Percentiles rank a stretch among this genome's conserved stretches.
phyloP scores from a whole-genome alignment of 1,140 invertebrate species.

The Lineus longissimus region DNA sequence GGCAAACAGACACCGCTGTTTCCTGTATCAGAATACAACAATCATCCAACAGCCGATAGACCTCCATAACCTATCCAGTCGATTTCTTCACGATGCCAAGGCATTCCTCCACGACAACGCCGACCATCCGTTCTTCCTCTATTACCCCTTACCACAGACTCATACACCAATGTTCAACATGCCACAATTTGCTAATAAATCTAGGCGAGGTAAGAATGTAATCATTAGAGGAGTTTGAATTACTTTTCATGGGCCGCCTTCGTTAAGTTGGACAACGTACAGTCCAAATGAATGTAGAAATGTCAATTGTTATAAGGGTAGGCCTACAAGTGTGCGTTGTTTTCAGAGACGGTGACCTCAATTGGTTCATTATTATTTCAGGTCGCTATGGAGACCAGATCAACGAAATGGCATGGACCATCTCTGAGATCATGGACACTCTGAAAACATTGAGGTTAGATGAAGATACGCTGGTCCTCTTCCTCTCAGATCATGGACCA shows the following conservation, averaged over 20 bases:
- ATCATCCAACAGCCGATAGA: slow-evolving; percentile 45
- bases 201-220: slow-evolving; percentile 26
- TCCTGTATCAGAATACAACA: slow-evolving; percentile 41
- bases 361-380: slow-evolving; percentile 18
- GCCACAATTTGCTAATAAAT: slow-evolving; percentile 28
- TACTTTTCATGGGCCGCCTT: no score
- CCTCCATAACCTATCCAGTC: slow-evolving; percentile 37
- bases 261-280: no score
- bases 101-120: slow-evolving; percentile 27
- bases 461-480: slow-evolving; percentile 30
- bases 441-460: slow-evolving; percentile 25
- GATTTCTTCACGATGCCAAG: slow-evolving; percentile 45
- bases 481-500: slow-evolving; percentile 47
- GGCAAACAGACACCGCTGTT: slow-evolving; percentile 29
- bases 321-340: no score
- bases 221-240: no score
- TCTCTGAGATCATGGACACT: slow-evolving; percentile 35
- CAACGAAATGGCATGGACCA: slow-evolving; percentile 47
- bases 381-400: slow-evolving; percentile 35
- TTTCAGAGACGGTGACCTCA: no score
- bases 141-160: slow-evolving; percentile 47
- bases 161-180: slow-evolving; percentile 41
- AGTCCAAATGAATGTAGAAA: no score
- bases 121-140: slow-evolving; percentile 41
- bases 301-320: no score